Evolutionary conservation across 30 jellyfish, hydroid and myxozoan species (phyloP), one percentile per base, ranked within the genome.

Genomic region (Hydractinia echinata): DNA sequence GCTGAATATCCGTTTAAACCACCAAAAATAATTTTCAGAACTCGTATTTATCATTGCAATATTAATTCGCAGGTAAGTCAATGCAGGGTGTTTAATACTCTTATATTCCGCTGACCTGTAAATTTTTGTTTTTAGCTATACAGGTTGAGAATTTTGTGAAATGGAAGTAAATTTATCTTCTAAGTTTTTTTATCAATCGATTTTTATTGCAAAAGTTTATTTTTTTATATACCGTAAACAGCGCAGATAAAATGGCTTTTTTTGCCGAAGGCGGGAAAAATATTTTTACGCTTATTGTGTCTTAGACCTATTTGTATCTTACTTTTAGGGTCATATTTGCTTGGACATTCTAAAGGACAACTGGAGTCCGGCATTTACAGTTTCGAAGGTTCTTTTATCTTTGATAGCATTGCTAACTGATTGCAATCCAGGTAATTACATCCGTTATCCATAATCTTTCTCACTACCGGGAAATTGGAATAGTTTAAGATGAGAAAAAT

Each of bases 341-440:
- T 94, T 91, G 51, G 98, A 91, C 69, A 84, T 91, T 49, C 66
- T 91, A 61, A 91, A 91, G 54, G 98, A 91, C 72, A 85, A 91
- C 60, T 91, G 98, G 98, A 87, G 96, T 44, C 98, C 98, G 9
- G 98, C 98, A 4, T 91, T 91, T 52, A 91, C 98, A 6, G 95
- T 91, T 15, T 91, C 98, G 44, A 91, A 91, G 71, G 96, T 91
- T n/a, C 89, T 91, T 5, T 54, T 91, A 20, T 91, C 98, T 9
- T 89, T 91, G 50, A 91, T 87, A 18, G 98, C 98, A 4, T 88
- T 91, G 18, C 80, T 91, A 39, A 82, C 98, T 39, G 98, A 91
- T 53, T 91, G 98, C 84, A 91, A 91, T 49, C 98, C 98, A 86
- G 98, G 98, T 91, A 76, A 4, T 4, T 5, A 15, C 2, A 30